Percentiles rank a stretch among this genome's conserved stretches.
Evolutionary conservation across 2,113 vertebrate species (phyloP).

Genomic region (Eclectus roratus): DNA sequence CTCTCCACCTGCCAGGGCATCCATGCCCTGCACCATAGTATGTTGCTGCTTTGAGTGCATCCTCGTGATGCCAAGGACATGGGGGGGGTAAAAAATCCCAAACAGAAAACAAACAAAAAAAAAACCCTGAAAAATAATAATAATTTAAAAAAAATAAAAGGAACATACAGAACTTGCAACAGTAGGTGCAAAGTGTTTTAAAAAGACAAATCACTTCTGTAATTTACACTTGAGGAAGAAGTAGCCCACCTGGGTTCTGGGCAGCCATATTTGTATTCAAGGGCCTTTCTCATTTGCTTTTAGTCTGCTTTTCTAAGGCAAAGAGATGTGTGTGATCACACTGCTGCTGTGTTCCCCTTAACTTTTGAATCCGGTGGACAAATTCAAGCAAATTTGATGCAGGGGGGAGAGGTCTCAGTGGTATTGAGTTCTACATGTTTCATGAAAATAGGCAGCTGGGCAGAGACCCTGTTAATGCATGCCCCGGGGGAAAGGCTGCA

Average conservation of each 20-base stretch:
- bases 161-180: neutral
- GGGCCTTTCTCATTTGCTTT: neutral
- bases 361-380: neutral
- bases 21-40: neutral
- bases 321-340: neutral
- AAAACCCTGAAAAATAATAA: neutral
- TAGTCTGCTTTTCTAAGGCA: neutral
- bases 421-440: neutral
- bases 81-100: neutral
- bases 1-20: neutral
- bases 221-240: neutral
- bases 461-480: conserved; percentile 12
- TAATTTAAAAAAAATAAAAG: neutral
- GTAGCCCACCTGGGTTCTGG: neutral
- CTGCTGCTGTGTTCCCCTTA: neutral
- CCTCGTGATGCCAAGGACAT: fast-evolving
- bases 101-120: neutral
- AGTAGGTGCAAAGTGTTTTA: neutral
- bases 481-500: neutral
- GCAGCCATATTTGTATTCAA: neutral
- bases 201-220: neutral
- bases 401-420: neutral
- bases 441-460: conserved; percentile 31
- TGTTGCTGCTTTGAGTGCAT: neutral
- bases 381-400: conserved; percentile 1